Evolutionary conservation across 2,888 invertebrate genomes (phyloP).

Genomic region (Stenotaenia linearis): DNA sequence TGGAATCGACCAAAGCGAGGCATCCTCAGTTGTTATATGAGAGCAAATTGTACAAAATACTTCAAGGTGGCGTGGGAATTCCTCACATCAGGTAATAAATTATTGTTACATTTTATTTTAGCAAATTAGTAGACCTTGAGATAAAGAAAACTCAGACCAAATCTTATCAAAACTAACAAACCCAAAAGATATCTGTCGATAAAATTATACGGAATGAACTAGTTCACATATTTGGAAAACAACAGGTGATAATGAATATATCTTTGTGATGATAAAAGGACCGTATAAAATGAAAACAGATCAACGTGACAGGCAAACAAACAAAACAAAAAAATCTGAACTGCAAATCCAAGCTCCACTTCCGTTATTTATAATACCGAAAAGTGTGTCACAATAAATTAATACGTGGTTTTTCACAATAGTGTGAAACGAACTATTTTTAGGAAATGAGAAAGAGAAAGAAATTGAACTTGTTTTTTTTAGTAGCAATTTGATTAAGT

Average conservation of each 20-base stretch:
- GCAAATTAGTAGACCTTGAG: not conserved
- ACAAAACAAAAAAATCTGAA: too few relatives aligned
- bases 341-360: not conserved
- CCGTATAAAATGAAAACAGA: not conserved
- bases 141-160: not conserved
- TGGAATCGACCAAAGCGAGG: conserved; percentile 92
- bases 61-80: conserved; percentile 94
- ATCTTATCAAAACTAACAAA: not conserved
- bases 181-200: not conserved
- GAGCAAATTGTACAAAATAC: conserved; percentile 96
- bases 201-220: not conserved
- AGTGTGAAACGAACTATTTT: too few relatives aligned
- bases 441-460: not conserved
- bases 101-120: conserved; percentile 39
- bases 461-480: not conserved
- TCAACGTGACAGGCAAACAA: not conserved
- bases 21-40: conserved; percentile 99
- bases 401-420: too few relatives aligned
- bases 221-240: not conserved
- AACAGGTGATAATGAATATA: not conserved
- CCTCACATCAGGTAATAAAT: conserved; percentile 77
- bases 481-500: not conserved
- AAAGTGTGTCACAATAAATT: not conserved
- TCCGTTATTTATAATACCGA: not conserved
- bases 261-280: too few relatives aligned